Base-by-base conservation (phyloP, 2,888 invertebrate species). In the Cerastis rubricosa region DNA sequence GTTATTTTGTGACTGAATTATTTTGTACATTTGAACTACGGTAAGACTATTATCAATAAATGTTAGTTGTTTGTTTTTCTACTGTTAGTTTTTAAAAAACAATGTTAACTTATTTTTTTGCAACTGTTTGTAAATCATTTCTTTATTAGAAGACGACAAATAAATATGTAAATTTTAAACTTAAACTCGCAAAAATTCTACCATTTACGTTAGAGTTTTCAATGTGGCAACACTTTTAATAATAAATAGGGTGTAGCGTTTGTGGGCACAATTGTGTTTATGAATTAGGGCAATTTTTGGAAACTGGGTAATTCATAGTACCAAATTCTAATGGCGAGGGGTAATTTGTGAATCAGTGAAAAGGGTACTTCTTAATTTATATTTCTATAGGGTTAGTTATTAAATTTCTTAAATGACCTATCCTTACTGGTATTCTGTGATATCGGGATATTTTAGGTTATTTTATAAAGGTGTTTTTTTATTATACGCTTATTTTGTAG, bases 191-290 rank as follows among this genome's bases (percentile, higher is more conserved):
- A 51, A 40, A 25, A 51, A 25, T 47, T 59, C 66, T 82, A 67
- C 67, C 54, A 84, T 35, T 59, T 14, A 19, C 2, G 64, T 6
- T 49, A 25, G 29, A n/a, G 4, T 70, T 72, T 67, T 68, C 4
- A 57, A 68, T 43, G 51, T 85, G 76, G 64, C 85, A 85, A 85
- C 85, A 85, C 67, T 71, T 47, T 40, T 49, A 45, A 61, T 49
- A 6, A 14, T 43, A 43, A 17, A 17, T 25, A 61, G 11, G 12
- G 9, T 47, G 57, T 57, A 17, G 22, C 17, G 17, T 19, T 25
- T 69, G 29, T 25, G 43, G n/a, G 47, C 8, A n/a, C 43, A n/a
- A 43, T 12, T 57, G 22, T 11, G 22, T 29, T 22, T 19, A 47
- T 43, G 29, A 59, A 47, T 64, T 17, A 19, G 61, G 63, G 22